These are phyloP conservation scores for Choloepus hoffmanni DNA, from an alignment of 2,113 vertebrate genomes.

Conservation along the genomic window DNA sequence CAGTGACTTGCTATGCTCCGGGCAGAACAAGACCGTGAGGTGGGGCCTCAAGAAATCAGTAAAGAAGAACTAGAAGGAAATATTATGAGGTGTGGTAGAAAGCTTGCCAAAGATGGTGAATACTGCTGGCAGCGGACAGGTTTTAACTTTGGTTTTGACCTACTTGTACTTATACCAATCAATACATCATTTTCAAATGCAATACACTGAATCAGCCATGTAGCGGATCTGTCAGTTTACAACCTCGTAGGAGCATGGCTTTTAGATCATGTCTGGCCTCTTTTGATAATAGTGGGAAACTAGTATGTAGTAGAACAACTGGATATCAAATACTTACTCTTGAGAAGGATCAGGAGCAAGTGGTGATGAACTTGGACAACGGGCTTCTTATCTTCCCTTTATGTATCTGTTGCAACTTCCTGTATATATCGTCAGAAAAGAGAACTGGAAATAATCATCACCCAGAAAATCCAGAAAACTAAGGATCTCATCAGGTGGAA, in stretches of 20 bases:
- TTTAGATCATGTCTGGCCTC: slow-evolving; percentile 93
- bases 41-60: slow-evolving; percentile 94
- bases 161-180: slow-evolving; percentile 96
- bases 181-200: slow-evolving; percentile 96
- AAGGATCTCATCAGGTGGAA: too few relatives aligned
- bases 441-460: too few relatives aligned
- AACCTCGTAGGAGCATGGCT: slow-evolving; percentile 93
- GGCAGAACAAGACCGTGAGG: too few relatives aligned
- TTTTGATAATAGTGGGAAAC: slow-evolving; percentile 92
- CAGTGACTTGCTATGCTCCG: too few relatives aligned
- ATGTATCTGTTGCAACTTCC: too few relatives aligned
- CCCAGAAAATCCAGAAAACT: too few relatives aligned
- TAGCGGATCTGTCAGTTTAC: slow-evolving; percentile 95
- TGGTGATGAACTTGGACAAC: slow-evolving; percentile 98
- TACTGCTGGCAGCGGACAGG: slow-evolving; percentile 82
- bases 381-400: slow-evolving; percentile 87
- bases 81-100: slow-evolving; percentile 98
- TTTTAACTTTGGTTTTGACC: slow-evolving; percentile 97
- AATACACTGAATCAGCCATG: slow-evolving; percentile 97
- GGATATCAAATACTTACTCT: too few relatives aligned
- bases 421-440: too few relatives aligned
- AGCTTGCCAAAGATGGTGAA: slow-evolving; percentile 97
- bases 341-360: slow-evolving; percentile 97
- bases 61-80: slow-evolving; percentile 95
- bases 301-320: slow-evolving; percentile 88